Evolutionary conservation across 2,113 vertebrate genomes (phyloP), one percentile per base, ranked within the genome.

Genomic region (Sebastes schlegelii): DNA sequence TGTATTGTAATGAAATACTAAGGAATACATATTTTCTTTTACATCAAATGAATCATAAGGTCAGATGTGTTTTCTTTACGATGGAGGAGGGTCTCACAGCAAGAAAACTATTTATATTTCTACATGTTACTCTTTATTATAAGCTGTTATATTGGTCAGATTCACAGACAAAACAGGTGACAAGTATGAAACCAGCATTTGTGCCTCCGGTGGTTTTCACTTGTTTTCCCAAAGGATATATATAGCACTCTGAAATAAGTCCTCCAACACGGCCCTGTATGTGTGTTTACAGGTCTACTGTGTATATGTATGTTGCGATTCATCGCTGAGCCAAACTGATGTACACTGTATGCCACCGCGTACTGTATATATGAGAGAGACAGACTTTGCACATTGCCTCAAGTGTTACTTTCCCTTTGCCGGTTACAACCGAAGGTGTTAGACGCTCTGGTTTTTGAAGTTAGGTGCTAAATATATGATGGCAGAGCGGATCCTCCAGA

Each of bases 361-460:
- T 34, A 34, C 34, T 34, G 34, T 34, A 57, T 49, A 45, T 49
- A 16, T 23, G 49, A 75, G 78, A 83, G 46, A 82, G 16, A 72
- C 40, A 68, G 71, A 75, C 83, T 86, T 83, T 78, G 71, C 84
- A 84, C 84, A n/a, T 74, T 16, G 76, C 82, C 78, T 69, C 52
- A 64, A 81, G 87, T 87, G 79, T 80, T 86, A 75, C 62, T 72
- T 91, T 86, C 17, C 45, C 48, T 70, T 69, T 84, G 51, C 64
- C 51, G 52, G 74, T 42, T 63, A 69, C 72, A 86, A 71, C 73
- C 58, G 5, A 74, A 85, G 87, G 86, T 88, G 87, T 80, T 42
- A 89, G 86, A 88, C 85, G 14, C 79, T 82, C 60, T 23, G 73
- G 58, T 88, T 88, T 89, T 88, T 83, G 79, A 90, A 77, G 86